Evolutionary conservation across 2,113 vertebrate species (phyloP).

Genomic region (Chaenocephalus aceratus): DNA sequence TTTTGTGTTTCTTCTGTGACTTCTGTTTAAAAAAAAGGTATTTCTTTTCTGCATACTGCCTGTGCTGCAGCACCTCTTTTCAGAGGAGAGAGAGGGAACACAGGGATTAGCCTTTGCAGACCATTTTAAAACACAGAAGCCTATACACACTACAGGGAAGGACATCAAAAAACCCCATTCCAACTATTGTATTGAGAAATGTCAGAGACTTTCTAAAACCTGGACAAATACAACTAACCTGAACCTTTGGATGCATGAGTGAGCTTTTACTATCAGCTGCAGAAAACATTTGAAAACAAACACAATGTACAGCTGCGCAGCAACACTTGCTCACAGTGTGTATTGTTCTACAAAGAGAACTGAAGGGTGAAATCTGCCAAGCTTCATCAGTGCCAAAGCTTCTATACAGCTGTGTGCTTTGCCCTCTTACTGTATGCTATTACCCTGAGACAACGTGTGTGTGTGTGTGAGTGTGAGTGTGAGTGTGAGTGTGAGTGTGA

Average conservation of each 20-base stretch:
- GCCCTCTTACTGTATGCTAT: constrained; percentile 41
- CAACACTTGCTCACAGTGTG: constrained; percentile 7
- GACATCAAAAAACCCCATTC: too few species aligned
- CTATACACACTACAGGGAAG: too few species aligned
- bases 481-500: neutral
- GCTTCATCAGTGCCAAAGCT: constrained; percentile 22
- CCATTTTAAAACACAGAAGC: too few species aligned
- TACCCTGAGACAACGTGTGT: constrained; percentile 22
- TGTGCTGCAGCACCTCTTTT: too few species aligned
- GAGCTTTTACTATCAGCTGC: neutral
- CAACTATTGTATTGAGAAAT: neutral
- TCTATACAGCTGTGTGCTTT: constrained; percentile 29
- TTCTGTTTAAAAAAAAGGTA: too few species aligned
- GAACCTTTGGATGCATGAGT: neutral
- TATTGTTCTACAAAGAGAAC: constrained; percentile 21
- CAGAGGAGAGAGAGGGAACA: too few species aligned
- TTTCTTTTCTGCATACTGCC: too few species aligned
- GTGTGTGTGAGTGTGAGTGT: constrained; percentile 3
- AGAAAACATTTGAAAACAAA: neutral
- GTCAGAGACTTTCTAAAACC: neutral
- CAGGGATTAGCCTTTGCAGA: too few species aligned
- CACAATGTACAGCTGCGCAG: constrained; percentile 5
- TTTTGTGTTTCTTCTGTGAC: too few species aligned
- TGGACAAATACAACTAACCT: neutral
- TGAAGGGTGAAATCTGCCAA: constrained; percentile 48